Base-by-base conservation (phyloP, 2,888 invertebrate genomes). In the Oconnorella tubifera region DNA sequence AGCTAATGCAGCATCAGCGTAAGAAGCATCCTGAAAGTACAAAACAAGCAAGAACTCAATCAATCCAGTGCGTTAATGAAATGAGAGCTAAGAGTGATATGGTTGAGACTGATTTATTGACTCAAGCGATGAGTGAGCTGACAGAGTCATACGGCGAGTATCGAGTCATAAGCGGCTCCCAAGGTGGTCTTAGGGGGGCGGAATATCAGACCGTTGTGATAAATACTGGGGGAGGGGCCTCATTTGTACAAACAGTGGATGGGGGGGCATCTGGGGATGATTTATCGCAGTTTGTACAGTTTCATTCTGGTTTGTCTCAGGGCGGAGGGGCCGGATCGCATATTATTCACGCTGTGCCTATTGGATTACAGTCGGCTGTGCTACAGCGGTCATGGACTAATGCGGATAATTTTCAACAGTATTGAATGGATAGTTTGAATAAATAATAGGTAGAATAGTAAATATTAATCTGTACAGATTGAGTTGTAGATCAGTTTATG, bases 1-100 rank as follows among this genome's bases (percentile, higher is more conserved):
- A 85, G 74, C 77, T 85, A n/a, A 75, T 84, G 65, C 84, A 85
- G 70, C 85, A 85, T 73, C 83, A 83, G 72, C 76, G 85, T 3
- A 83, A 83, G 72, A 82, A 83, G 59, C 85, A 85, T 70, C 71
- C 77, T 19, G 77, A 72, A n/a, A n/a, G n/a, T n/a, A n/a, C n/a
- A n/a, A n/a, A n/a, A n/a, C n/a, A n/a, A n/a, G 72, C 70, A n/a
- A 68, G 68, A 14, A 64, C 70, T 14, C 57, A 68, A 6, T 56
- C 67, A 14, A n/a, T n/a, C n/a, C n/a, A 56, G 3, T 6, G 3
- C 3, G 10, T n/a, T n/a, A n/a, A n/a, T n/a, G n/a, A n/a, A n/a
- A n/a, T n/a, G 3, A 57, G 27, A n/a, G 28, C n/a, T 19, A 23
- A 28, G 3, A 40, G 29, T 32, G 66, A 57, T 10, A 31, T 64